Evolutionary conservation across 2,797 vertebrate genomes (phyloP).

Genomic region (Cuniculus paca): DNA sequence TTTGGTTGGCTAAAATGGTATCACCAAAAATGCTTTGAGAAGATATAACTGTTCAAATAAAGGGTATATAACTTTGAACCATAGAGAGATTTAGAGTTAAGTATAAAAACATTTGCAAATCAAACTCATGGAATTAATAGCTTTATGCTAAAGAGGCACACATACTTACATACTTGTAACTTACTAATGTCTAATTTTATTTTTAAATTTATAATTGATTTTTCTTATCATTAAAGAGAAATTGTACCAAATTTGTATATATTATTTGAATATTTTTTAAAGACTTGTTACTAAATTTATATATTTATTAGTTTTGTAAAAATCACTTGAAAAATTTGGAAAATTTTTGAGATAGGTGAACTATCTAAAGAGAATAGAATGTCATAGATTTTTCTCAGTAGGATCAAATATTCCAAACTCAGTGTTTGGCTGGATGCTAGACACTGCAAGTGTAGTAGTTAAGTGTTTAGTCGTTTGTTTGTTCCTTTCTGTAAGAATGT

Average conservation of each 20-base stretch:
- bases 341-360: constrained; percentile 7
- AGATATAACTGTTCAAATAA: constrained; percentile 51
- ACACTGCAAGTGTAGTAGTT: background rate
- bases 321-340: constrained; percentile 38
- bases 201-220: constrained; percentile 52
- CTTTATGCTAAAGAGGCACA: background rate
- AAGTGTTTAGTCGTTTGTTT: background rate
- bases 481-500: background rate
- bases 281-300: constrained; percentile 22
- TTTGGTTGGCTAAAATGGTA: constrained; percentile 41
- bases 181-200: background rate
- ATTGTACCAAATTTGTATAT: background rate
- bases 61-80: background rate
- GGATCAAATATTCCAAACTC: background rate
- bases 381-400: constrained; percentile 9
- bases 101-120: constrained; percentile 49
- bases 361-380: constrained; percentile 13
- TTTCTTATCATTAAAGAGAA: constrained; percentile 53
- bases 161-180: background rate
- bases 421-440: constrained; percentile 9
- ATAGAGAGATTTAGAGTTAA: constrained; percentile 20
- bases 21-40: constrained; percentile 18
- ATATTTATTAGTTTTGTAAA: constrained; percentile 21
- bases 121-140: constrained; percentile 6
- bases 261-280: constrained; percentile 38